Percentiles rank a stretch among this genome's conserved stretches.
Conservation (phyloP, 2,113 vertebrate species). For the Ciconia maguari region DNA sequence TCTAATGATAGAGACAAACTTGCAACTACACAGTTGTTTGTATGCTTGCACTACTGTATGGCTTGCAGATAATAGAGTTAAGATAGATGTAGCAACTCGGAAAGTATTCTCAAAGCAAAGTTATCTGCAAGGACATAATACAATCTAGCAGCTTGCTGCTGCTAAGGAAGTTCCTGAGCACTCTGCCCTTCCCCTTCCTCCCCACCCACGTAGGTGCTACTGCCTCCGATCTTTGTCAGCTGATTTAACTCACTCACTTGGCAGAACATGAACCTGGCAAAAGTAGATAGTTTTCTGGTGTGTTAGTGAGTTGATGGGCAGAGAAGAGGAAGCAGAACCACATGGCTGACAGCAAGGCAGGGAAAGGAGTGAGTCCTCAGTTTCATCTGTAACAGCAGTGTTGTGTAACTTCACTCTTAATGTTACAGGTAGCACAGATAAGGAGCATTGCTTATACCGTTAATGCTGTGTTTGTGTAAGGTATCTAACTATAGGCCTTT, state of each 20-base stretch:
- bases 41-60: background rate
- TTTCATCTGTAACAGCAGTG: background rate
- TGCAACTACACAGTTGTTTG: background rate
- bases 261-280: background rate
- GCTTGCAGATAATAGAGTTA: background rate
- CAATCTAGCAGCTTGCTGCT: background rate
- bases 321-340: background rate
- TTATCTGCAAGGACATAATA: background rate
- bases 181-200: background rate
- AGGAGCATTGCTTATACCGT: background rate
- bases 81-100: background rate
- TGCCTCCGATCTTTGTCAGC: background rate
- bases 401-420: background rate
- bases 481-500: background rate
- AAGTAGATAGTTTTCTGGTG: background rate
- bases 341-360: background rate
- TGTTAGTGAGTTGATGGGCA: background rate
- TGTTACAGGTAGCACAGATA: background rate
- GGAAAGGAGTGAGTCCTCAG: background rate
- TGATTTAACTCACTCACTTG: background rate
- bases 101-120: background rate
- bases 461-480: accelerated
- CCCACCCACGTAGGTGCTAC: background rate
- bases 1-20: background rate
- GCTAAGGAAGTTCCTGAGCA: background rate